These are phyloP conservation scores for Melikaiella ostensackeni DNA, from an alignment of 2,888 invertebrate species.

Conservation along the genomic window DNA sequence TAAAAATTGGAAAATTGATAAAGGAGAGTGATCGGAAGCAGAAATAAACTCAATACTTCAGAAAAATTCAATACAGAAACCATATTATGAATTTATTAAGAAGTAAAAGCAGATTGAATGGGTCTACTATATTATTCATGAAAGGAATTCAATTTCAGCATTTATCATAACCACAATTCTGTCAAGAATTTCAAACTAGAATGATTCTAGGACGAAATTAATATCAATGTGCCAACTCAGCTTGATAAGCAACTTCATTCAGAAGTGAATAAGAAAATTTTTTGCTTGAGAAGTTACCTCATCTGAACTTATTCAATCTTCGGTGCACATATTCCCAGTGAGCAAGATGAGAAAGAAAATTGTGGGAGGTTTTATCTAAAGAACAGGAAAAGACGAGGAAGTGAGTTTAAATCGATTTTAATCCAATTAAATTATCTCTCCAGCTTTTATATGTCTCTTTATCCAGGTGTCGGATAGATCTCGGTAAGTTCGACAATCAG, in stretches of 20 bases:
- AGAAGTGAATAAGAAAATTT: neutral
- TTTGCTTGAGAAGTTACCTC: constrained; percentile 35
- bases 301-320: constrained; percentile 50
- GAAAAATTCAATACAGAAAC: neutral
- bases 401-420: constrained; percentile 52
- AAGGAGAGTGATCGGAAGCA: neutral
- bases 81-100: neutral
- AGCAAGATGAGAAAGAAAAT: constrained; percentile 11
- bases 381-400: neutral
- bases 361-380: neutral
- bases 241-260: constrained; percentile 8
- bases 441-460: neutral
- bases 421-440: constrained; percentile 55
- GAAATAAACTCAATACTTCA: neutral
- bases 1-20: neutral
- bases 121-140: neutral
- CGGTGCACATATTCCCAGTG: constrained; percentile 13
- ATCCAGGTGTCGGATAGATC: neutral
- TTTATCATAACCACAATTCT: neutral
- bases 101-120: neutral
- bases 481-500: constrained; percentile 15
- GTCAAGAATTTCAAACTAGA: neutral
- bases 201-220: neutral
- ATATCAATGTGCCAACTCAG: neutral
- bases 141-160: neutral